Evolutionary conservation across 1,140 invertebrate species (phyloP), one percentile per base, ranked within the genome.

Genomic region (Heliconius congener): DNA sequence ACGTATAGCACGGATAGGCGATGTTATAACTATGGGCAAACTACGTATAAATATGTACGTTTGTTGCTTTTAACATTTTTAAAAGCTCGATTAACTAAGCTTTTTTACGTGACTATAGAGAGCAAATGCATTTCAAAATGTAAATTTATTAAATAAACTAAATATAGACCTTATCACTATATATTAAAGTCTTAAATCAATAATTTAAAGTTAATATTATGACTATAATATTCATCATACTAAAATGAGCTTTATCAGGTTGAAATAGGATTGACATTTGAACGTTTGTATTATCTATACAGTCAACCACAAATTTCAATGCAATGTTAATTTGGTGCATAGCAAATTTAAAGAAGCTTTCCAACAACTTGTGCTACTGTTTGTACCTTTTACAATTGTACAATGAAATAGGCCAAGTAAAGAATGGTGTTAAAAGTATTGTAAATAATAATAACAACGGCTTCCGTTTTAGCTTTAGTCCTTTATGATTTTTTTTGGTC

Each of bases 391-490:
- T 30, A 66, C 37, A 76, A 76, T 76, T 76, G 74, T 70, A 70
- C 57, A 70, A 76, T 71, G 34, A 70, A 71, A 76, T 42, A 46
- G 71, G 74, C 70, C 60, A 76, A 71, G 74, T 66, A 70, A 46
- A 50, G 74, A 76, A 76, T 70, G n/a, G 39, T 50, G 66, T 76
- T 70, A 46, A 70, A 27, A 55, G 60, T 76, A 23, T 39, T 42
- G 34, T 30, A 19, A 76, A 46, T 76, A 76, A 76, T 30, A 8
- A 6, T 76, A 18, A 50, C n/a, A 66, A 5, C 60, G 60, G 55
- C 55, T 75, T 75, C 74, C 74, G 74, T 76, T 76, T 74, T 8
- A 50, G 42, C 27, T 60, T 70, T 39, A 76, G 30, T 37, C 74
- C 46, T 70, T 76, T 70, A n/a, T 66, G n/a, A 19, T 55, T 66